A percentile compares a stretch with the other conserved stretches of the same genome.
Evolutionary conservation across 2,113 vertebrate genomes (phyloP).

Genomic region (Poicephalus meyeri): DNA sequence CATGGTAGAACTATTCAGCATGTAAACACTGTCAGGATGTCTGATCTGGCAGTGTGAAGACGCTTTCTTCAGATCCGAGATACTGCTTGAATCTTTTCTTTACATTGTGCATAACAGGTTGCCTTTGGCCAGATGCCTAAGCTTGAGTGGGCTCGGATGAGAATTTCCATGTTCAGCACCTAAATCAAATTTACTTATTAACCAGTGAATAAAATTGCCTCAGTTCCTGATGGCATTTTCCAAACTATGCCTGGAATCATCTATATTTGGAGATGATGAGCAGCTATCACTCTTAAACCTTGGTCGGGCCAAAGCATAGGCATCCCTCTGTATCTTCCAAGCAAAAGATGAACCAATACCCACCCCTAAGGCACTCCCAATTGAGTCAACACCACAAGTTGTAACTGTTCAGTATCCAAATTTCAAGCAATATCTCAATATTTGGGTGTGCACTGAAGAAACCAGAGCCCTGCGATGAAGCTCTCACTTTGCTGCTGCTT

Average conservation of each 20-base stretch:
- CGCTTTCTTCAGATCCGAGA: background rate
- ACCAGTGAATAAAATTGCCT: background rate
- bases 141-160: background rate
- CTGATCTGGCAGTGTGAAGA: background rate
- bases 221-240: background rate
- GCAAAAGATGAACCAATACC: background rate
- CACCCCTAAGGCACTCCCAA: background rate
- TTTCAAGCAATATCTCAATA: background rate
- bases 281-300: background rate
- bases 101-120: background rate
- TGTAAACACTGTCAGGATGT: background rate
- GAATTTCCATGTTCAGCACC: background rate
- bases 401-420: background rate
- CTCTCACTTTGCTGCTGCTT: background rate
- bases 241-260: background rate
- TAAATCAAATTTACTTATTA: background rate
- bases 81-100: background rate
- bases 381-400: background rate
- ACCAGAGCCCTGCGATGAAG: background rate
- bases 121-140: background rate
- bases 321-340: background rate
- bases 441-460: background rate
- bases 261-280: background rate
- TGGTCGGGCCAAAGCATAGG: fast-evolving
- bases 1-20: background rate